Evolutionary conservation across 35 echinoderm and acorn worm species (phyloP).

Genomic region (Lytechinus pictus): DNA sequence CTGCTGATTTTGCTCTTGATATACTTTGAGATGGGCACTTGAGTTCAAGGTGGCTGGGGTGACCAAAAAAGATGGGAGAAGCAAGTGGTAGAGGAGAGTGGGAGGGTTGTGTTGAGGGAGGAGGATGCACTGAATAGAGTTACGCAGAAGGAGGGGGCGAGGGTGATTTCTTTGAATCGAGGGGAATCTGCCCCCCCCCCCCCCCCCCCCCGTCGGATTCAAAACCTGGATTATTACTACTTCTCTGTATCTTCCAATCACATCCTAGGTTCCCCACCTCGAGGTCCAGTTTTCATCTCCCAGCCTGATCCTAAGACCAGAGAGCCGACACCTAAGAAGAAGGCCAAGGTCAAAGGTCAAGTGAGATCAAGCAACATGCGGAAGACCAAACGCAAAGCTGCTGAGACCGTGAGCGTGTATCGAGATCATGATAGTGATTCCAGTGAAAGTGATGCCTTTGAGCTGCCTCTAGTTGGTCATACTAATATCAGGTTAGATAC

Average conservation of each 20-base stretch:
- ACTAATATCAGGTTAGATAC: conserved; percentile 23
- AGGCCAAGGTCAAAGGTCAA: conserved; percentile 21
- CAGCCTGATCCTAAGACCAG: conserved; percentile 64
- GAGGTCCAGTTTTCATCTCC: conserved; percentile 73
- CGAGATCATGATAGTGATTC: conserved; percentile 2
- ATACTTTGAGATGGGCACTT: no score
- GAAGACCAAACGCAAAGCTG: conserved; percentile 29
- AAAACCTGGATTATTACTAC: no score
- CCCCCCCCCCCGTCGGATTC: no score
- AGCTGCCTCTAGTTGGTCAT: conserved; percentile 25
- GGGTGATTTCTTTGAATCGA: no score
- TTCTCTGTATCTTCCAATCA: background rate
- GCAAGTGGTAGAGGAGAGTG: no score
- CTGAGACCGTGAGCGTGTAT: conserved; percentile 39
- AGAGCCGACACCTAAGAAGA: conserved; percentile 14
- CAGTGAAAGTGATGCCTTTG: conserved; percentile 44
- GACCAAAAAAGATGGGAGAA: no score
- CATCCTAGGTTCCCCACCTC: conserved; percentile 78
- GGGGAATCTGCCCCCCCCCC: no score
- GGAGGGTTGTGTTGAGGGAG: no score
- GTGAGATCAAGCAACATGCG: conserved; percentile 36
- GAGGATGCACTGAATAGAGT: no score
- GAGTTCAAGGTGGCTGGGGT: no score
- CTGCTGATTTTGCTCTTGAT: no score
- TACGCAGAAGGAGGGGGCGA: no score